Evolutionary conservation across 2,797 vertebrate genomes (phyloP).

Genomic region (Hephaestus fuliginosus): DNA sequence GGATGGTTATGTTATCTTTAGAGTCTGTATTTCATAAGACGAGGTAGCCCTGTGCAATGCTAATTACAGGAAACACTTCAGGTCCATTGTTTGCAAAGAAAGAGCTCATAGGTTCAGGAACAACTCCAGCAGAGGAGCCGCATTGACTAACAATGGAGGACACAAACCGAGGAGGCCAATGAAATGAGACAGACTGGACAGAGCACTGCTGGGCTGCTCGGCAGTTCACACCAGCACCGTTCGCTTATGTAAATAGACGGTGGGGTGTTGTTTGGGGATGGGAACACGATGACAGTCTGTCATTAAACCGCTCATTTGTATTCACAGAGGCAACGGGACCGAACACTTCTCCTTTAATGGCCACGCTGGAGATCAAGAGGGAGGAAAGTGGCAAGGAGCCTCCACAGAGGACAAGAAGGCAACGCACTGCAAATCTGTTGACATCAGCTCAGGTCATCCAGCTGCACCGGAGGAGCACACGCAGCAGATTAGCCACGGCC

Average conservation of each 20-base stretch:
- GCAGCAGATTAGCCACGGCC: not conserved
- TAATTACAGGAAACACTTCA: constrained; percentile 77
- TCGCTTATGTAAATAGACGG: constrained; percentile 64
- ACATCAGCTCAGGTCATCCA: constrained; percentile 9
- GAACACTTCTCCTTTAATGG: constrained; percentile 55
- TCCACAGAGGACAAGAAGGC: constrained; percentile 12
- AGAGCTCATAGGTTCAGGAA: constrained; percentile 50
- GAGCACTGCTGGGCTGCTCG: constrained; percentile 28
- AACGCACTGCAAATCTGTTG: constrained; percentile 12
- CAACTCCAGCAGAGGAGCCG: constrained; percentile 55
- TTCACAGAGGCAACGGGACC: constrained; percentile 53
- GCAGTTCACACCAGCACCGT: constrained; percentile 57
- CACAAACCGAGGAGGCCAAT: constrained; percentile 37
- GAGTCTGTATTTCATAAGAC: constrained; percentile 37
- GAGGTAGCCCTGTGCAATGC: constrained; percentile 51
- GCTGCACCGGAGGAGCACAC: not conserved
- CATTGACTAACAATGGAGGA: constrained; percentile 64
- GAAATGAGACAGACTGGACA: constrained; percentile 37
- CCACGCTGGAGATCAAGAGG: constrained; percentile 26
- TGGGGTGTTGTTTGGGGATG: constrained; percentile 53
- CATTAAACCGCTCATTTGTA: constrained; percentile 74
- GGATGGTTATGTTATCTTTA: constrained; percentile 33
- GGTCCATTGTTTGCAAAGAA: constrained; percentile 63
- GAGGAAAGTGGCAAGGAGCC: constrained; percentile 25
- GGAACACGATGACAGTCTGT: constrained; percentile 59